Evolutionary conservation across 2,888 invertebrate genomes (phyloP).

Genomic region (Nebria brevicollis): DNA sequence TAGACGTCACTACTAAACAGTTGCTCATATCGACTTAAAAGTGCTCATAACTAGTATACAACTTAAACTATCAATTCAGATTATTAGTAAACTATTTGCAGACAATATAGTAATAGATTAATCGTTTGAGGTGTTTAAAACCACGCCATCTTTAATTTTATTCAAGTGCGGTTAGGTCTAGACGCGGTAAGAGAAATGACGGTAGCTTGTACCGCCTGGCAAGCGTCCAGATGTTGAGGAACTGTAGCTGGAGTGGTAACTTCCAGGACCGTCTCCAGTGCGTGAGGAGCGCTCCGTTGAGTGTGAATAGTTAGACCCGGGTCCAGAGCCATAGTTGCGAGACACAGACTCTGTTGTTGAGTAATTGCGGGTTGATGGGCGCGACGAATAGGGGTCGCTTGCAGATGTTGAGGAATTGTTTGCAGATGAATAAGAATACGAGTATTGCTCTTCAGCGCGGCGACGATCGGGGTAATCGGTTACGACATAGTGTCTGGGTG

Average conservation of each 20-base stretch:
- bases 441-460: slow-evolving; percentile 84
- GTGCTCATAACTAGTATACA: neutral
- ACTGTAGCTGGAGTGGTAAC: slow-evolving; percentile 81
- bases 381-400: slow-evolving; percentile 66
- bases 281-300: slow-evolving; percentile 78
- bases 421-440: slow-evolving; percentile 80
- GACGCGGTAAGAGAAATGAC: slow-evolving; percentile 89
- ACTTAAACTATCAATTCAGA: neutral
- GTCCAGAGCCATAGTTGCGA: slow-evolving; percentile 74
- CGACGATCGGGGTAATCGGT: slow-evolving; percentile 77
- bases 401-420: slow-evolving; percentile 66
- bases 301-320: slow-evolving; percentile 75
- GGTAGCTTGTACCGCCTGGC: slow-evolving; percentile 84
- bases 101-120: neutral
- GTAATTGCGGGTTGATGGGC: slow-evolving; percentile 73
- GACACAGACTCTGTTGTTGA: slow-evolving; percentile 74
- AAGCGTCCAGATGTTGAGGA: slow-evolving; percentile 81
- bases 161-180: slow-evolving; percentile 63
- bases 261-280: slow-evolving; percentile 78
- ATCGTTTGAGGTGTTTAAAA: neutral
- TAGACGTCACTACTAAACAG: neutral
- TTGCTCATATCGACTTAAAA: neutral
- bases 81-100: neutral
- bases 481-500: slow-evolving; percentile 88
- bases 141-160: neutral